phyloP scores from a whole-genome alignment of 2,888 invertebrate species.

The Bhutanitis thaidina region DNA sequence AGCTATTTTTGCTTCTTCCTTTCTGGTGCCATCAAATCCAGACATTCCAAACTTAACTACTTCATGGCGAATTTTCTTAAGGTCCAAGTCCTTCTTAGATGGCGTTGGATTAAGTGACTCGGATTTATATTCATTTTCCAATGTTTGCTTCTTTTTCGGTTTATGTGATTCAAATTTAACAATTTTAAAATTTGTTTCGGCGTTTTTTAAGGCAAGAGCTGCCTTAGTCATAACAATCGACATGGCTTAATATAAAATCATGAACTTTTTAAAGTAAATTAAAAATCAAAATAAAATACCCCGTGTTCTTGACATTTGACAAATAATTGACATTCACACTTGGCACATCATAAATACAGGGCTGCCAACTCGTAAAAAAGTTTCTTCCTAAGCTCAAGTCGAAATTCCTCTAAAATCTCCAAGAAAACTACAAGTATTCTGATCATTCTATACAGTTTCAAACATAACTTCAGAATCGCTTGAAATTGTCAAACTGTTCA shows the following conservation, averaged over 20 bases:
- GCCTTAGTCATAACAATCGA: slow-evolving; percentile 73
- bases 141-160: slow-evolving; percentile 56
- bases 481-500: no score
- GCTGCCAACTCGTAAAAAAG: no score
- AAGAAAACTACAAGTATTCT: no score
- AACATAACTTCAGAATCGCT: no score
- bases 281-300: no score
- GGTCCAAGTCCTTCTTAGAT: slow-evolving; percentile 79
- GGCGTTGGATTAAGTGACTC: slow-evolving; percentile 25
- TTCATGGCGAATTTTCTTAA: slow-evolving; percentile 89
- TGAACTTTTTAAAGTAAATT: no score
- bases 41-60: slow-evolving; percentile 91
- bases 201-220: slow-evolving; percentile 64
- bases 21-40: slow-evolving; percentile 84
- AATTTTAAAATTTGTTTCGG: slow-evolving; percentile 61
- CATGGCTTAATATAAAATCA: slow-evolving; percentile 34
- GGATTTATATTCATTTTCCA: slow-evolving; percentile 28
- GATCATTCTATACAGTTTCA: no score
- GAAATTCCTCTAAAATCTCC: no score
- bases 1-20: slow-evolving; percentile 88
- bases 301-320: no score
- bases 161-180: slow-evolving; percentile 76
- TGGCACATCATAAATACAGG: no score
- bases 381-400: no score
- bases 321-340: no score